Conservation (phyloP, 2,797 vertebrate species). For the Cryptoblepharus egeriae region DNA sequence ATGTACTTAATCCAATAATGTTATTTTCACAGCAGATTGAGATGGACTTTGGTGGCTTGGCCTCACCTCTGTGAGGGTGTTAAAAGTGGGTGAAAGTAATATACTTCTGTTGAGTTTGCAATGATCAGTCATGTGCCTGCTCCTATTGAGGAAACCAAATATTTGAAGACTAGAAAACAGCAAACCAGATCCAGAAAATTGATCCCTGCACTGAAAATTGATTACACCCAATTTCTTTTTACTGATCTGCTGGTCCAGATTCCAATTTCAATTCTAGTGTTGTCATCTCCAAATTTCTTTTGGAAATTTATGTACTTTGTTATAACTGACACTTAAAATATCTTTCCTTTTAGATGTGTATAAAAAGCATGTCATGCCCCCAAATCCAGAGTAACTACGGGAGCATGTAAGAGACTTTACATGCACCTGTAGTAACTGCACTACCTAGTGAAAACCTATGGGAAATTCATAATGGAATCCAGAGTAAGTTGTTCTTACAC, state of each 20-base stretch:
- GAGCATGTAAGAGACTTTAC: too few species aligned
- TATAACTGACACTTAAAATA: neutral
- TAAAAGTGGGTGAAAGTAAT: conserved; percentile 17
- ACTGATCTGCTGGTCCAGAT: neutral
- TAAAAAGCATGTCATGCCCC: neutral
- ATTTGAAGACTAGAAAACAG: neutral
- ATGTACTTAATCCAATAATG: conserved; percentile 6
- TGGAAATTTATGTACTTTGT: neutral
- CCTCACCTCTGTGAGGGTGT: neutral
- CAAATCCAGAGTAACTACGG: too few species aligned
- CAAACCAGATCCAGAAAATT: neutral
- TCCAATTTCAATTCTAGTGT: neutral
- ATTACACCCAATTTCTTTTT: neutral
- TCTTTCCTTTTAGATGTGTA: neutral
- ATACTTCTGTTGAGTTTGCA: neutral
- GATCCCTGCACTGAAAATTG: neutral
- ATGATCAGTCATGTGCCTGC: neutral
- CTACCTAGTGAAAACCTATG: too few species aligned
- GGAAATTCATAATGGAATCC: too few species aligned
- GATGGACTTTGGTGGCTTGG: neutral
- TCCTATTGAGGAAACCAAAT: conserved; percentile 5
- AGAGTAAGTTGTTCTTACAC: too few species aligned
- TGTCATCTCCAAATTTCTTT: neutral
- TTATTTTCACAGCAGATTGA: conserved; percentile 9
- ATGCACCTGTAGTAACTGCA: too few species aligned